Percentiles rank a stretch among this genome's conserved stretches.
These are phyloP conservation scores for Spodoptera littoralis DNA, from an alignment of 2,888 invertebrate species.

Conservation along the genomic window DNA sequence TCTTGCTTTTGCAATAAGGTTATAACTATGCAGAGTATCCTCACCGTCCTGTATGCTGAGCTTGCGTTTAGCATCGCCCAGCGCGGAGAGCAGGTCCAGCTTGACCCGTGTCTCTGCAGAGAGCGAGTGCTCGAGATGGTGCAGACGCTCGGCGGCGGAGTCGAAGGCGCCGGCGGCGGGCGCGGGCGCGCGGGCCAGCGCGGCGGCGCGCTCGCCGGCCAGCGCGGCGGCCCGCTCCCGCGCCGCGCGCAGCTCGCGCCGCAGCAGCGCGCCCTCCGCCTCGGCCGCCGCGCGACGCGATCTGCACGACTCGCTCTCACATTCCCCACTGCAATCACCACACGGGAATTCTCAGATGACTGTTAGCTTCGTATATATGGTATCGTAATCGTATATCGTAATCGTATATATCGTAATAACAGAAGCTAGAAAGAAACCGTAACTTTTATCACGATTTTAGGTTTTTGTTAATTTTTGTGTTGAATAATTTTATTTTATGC, in stretches of 20 bases:
- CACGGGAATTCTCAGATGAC: too few relatives aligned
- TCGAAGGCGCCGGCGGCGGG: conserved; percentile 87
- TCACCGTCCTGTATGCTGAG: conserved; percentile 96
- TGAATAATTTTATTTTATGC: too few relatives aligned
- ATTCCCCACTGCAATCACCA: conserved; percentile 69
- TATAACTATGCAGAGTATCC: conserved; percentile 36
- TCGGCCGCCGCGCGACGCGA: conserved; percentile 88
- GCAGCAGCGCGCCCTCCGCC: conserved; percentile 80
- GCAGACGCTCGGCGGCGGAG: conserved; percentile 96
- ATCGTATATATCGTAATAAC: too few relatives aligned
- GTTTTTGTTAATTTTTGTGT: too few relatives aligned
- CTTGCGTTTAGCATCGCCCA: conserved; percentile 97
- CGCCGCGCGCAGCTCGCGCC: conserved; percentile 84
- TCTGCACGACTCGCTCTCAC: conserved; percentile 85
- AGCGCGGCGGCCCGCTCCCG: conserved; percentile 66
- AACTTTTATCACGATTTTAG: too few relatives aligned
- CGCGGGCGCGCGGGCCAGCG: conserved; percentile 61
- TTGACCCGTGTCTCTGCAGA: conserved; percentile 99
- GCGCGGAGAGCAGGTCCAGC: conserved; percentile 98
- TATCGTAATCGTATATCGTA: too few relatives aligned
- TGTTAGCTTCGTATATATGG: too few relatives aligned
- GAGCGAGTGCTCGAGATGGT: conserved; percentile 97
- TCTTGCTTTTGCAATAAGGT: too few relatives aligned
- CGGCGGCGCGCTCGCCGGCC: conserved; percentile 58
- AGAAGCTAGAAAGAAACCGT: too few relatives aligned